phyloP scores from a whole-genome alignment of 2,888 invertebrate genomes.

The Alitta virens region DNA sequence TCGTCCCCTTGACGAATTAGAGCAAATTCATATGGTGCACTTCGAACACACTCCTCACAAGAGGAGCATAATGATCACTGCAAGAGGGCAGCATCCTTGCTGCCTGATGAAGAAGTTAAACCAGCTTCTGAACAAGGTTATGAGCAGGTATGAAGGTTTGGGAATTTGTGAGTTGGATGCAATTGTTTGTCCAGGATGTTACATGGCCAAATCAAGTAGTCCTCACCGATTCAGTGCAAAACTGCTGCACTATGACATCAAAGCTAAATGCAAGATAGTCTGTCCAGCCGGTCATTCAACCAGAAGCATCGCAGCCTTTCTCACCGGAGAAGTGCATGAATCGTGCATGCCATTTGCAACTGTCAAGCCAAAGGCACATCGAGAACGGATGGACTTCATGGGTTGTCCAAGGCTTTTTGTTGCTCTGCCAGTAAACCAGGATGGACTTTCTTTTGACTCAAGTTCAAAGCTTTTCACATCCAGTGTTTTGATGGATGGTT shows the following conservation, averaged over 20 bases:
- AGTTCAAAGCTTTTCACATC: slow-evolving; percentile 23
- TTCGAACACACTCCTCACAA: slow-evolving; percentile 27
- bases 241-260: slow-evolving; percentile 5
- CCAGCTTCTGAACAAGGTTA: slow-evolving; percentile 21
- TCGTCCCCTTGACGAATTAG: background rate
- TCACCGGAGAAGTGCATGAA: slow-evolving; percentile 20
- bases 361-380: slow-evolving; percentile 8
- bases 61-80: slow-evolving; percentile 22
- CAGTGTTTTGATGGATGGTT: slow-evolving; percentile 29
- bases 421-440: slow-evolving; percentile 28
- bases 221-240: slow-evolving; percentile 24
- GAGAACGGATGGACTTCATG: slow-evolving; percentile 19
- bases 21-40: slow-evolving; percentile 23
- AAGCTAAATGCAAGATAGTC: slow-evolving; percentile 1
- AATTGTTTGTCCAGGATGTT: slow-evolving; percentile 29
- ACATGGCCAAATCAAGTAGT: slow-evolving; percentile 13
- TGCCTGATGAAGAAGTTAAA: slow-evolving; percentile 21
- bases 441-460: slow-evolving; percentile 24
- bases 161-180: slow-evolving; percentile 23
- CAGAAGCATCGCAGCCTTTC: slow-evolving; percentile 7
- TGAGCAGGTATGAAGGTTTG: slow-evolving; percentile 27
- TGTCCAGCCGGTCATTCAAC: slow-evolving; percentile 27
- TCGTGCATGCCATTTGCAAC: slow-evolving; percentile 22
- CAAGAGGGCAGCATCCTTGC: slow-evolving; percentile 26
- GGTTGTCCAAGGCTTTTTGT: slow-evolving; percentile 29